phyloP scores from a whole-genome alignment of 2,797 vertebrate genomes.

The Petrocephalus schoutedeni region DNA sequence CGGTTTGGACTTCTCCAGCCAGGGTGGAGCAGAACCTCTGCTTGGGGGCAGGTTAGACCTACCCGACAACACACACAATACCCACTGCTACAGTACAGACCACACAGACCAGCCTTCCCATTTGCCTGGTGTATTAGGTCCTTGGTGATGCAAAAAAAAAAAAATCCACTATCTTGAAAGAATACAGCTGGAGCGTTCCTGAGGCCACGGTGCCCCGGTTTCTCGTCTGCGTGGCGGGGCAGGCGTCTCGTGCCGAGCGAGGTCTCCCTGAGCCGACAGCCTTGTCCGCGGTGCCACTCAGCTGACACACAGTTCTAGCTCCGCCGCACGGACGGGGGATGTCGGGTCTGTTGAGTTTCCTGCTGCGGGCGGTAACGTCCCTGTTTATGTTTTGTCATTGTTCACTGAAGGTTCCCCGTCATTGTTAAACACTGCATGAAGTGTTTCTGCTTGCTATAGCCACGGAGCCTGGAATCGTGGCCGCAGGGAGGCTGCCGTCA shows the following conservation, averaged over 20 bases:
- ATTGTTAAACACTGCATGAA: neutral
- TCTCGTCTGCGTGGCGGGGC: neutral
- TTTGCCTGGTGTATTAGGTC: neutral
- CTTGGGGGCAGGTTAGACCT: conserved; percentile 70
- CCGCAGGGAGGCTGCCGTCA: neutral
- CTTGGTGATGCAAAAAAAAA: neutral
- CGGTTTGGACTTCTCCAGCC: conserved; percentile 79
- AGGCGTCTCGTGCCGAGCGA: neutral
- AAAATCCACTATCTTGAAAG: neutral
- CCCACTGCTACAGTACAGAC: neutral
- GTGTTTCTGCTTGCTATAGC: neutral
- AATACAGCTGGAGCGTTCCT: neutral
- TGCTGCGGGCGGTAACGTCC: neutral
- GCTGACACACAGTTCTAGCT: neutral
- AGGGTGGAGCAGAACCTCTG: conserved; percentile 75
- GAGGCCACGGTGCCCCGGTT: neutral
- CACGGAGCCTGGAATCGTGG: neutral
- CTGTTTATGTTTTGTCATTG: neutral
- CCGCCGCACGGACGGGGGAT: neutral
- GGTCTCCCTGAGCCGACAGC: neutral
- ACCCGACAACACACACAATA: neutral
- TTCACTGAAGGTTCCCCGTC: neutral
- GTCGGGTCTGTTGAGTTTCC: neutral
- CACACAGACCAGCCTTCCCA: too few species aligned
- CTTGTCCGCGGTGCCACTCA: neutral